Conservation (phyloP, 2,113 vertebrate species). For the Dascyllus trimaculatus region DNA sequence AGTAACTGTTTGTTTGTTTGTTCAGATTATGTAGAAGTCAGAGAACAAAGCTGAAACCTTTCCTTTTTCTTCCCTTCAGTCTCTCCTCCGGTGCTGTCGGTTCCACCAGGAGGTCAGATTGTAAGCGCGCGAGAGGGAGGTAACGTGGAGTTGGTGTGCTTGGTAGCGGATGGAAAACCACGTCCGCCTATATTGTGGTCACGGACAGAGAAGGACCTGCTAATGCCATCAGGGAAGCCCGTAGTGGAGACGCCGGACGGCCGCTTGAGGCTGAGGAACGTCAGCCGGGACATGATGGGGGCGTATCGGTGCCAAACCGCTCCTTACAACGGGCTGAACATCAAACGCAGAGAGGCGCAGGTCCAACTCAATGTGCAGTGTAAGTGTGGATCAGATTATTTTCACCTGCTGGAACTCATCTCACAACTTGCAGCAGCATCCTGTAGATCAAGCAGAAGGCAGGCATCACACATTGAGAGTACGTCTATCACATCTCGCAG, state of each 20-base stretch:
- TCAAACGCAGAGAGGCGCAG: constrained; percentile 91
- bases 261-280: constrained; percentile 88
- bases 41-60: background rate
- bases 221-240: constrained; percentile 89
- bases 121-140: constrained; percentile 92
- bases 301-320: constrained; percentile 96
- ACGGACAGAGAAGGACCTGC: constrained; percentile 91
- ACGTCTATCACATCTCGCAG: background rate
- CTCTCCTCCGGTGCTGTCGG: constrained; percentile 89
- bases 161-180: constrained; percentile 93
- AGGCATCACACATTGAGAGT: background rate
- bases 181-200: constrained; percentile 96
- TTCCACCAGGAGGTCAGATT: constrained; percentile 89
- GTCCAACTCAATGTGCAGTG: constrained; percentile 97
- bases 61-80: constrained; percentile 79
- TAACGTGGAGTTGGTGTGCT: constrained; percentile 89
- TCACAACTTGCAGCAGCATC: background rate
- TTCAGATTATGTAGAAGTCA: background rate
- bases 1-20: background rate
- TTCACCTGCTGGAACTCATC: background rate
- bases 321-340: constrained; percentile 97
- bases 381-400: constrained; percentile 82
- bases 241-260: constrained; percentile 90
- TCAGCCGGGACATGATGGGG: constrained; percentile 93
- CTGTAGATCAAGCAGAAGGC: background rate